Evolutionary conservation across 2,888 invertebrate genomes (phyloP), one percentile per base, ranked within the genome.

Genomic region (Leucoma salicis): DNA sequence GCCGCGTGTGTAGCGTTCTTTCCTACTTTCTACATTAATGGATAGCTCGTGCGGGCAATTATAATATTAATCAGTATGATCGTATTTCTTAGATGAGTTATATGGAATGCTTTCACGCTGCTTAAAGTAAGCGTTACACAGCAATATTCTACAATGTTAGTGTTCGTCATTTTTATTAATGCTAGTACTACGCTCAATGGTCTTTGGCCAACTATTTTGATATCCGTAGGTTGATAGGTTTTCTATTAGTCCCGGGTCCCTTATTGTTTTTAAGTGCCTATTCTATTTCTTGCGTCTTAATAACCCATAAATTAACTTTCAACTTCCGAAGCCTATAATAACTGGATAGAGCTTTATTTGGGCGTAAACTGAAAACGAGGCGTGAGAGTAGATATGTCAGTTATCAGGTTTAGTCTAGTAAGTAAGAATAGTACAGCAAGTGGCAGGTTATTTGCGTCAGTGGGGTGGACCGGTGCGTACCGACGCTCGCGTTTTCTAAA

Each of bases 51-150:
- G 72, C 77, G 70, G 78, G 71, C 83, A 86, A 88, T 88, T 89
- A 88, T 81, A 86, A 85, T 89, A 87, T 89, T 87, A 89, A 87
- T 86, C 83, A 86, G 85, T 78, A 79, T 82, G 83, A 82, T 81
- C 84, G 76, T 78, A 81, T 74, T 70, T 69, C 70, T 66, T 59
- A 78, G 78, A 78, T 78, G 82, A 79, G 75, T 79, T 78, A 78
- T 74, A 66, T 63, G 68, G 12, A 73, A 71, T 76, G 74, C 79
- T 83, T 83, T 82, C 78, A 79, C 77, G 77, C 71, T 67, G 13
- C 14, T 37, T 29, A 5, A 29, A n/a, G n/a, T n/a, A n/a, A n/a
- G n/a, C n/a, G n/a, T 14, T 14, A 8, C 21, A 21, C 6, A 21
- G 21, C 21, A 21, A 21, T 21, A 21, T 21, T 21, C 21, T 21